A percentile compares a stretch with the other conserved stretches of the same genome.
Conservation (phyloP, 2,888 invertebrate species). For the Nomada fucata region DNA sequence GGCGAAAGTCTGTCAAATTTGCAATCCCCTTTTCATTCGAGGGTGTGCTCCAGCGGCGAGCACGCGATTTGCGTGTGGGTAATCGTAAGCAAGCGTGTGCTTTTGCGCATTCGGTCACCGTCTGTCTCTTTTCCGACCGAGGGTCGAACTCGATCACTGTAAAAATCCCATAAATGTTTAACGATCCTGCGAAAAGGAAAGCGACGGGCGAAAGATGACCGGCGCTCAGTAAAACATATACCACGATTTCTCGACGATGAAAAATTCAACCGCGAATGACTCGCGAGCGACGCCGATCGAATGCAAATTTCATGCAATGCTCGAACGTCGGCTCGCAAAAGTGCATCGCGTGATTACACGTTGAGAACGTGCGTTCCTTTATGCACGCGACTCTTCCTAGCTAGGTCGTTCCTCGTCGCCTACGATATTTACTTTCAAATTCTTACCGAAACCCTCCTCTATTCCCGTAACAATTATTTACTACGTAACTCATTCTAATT, state of each 20-base stretch:
- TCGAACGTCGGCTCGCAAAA: constrained; percentile 28
- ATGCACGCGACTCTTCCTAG: constrained; percentile 7
- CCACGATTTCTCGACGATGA: constrained; percentile 63
- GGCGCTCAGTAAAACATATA: constrained; percentile 40
- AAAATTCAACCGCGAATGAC: constrained; percentile 73
- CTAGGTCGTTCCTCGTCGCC: neutral
- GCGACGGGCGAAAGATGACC: constrained; percentile 52
- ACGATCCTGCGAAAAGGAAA: constrained; percentile 47
- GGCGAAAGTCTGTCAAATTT: constrained; percentile 7
- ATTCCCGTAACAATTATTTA: no score
- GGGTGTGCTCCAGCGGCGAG: constrained; percentile 11
- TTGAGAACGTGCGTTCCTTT: constrained; percentile 32
- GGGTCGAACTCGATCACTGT: constrained; percentile 59
- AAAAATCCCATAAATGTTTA: constrained; percentile 74
- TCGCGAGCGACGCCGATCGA: constrained; percentile 46
- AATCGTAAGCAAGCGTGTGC: constrained; percentile 57
- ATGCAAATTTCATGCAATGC: constrained; percentile 62
- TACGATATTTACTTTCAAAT: constrained; percentile 10
- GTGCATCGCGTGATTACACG: constrained; percentile 61
- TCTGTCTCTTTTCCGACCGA: constrained; percentile 13
- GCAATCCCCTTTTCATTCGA: constrained; percentile 17
- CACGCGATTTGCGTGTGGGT: constrained; percentile 53
- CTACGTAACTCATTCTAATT: no score
- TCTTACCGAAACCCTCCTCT: neutral
- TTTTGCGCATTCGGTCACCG: constrained; percentile 24